These are phyloP conservation scores for Leptoteleia sp. DNA, from an alignment of 1,140 invertebrate genomes.

Conservation along the genomic window DNA sequence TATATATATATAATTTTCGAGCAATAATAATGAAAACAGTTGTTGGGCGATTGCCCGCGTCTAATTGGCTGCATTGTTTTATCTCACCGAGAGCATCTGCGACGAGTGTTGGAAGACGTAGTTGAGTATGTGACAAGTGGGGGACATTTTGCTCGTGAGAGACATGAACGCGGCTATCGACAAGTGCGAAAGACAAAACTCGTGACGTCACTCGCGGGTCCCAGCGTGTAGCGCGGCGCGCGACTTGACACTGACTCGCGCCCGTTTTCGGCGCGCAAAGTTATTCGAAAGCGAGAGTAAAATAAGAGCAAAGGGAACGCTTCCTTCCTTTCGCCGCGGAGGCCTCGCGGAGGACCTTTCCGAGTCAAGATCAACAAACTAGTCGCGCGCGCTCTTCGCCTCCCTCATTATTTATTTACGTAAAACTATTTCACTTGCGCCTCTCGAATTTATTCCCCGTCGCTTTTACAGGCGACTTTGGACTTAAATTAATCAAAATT, in stretches of 20 bases:
- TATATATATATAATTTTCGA: no score
- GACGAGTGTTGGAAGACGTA: constrained; percentile 78
- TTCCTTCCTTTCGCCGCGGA: constrained; percentile 55
- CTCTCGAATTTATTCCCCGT: no score
- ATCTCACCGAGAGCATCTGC: constrained; percentile 76
- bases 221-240: constrained; percentile 45
- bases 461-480: no score
- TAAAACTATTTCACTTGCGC: no score
- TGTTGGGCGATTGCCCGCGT: no score
- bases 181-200: not conserved
- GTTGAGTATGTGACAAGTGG: constrained; percentile 72
- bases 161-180: constrained; percentile 9
- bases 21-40: no score
- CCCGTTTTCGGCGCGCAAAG: constrained; percentile 54
- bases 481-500: no score
- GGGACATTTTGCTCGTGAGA: constrained; percentile 61
- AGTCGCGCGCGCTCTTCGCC: no score
- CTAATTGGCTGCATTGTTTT: no score
- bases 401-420: no score
- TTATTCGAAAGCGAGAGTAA: constrained; percentile 60
- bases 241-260: constrained; percentile 65
- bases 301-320: constrained; percentile 58
- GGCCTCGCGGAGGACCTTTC: constrained; percentile 53
- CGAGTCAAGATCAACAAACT: constrained; percentile 68
- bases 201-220: constrained; percentile 58